Percentiles rank a stretch among this genome's conserved stretches.
Evolutionary conservation across 92 coral and sea anemone genomes (phyloP).

Genomic region (Porites rus): DNA sequence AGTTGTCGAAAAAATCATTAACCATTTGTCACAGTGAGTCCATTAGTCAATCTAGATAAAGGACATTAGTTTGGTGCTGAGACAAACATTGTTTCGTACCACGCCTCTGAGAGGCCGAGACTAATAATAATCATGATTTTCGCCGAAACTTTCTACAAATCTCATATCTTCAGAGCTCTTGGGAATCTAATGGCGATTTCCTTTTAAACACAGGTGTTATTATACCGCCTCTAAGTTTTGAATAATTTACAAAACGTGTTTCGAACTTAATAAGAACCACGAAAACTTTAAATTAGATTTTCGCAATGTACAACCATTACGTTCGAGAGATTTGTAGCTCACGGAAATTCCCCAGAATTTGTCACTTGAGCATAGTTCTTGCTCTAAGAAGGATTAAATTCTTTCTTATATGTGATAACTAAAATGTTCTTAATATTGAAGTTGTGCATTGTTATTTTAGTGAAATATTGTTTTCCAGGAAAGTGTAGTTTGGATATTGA

Average conservation of each 20-base stretch:
- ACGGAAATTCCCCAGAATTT: no score
- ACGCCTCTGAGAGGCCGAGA: background rate
- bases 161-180: background rate
- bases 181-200: background rate
- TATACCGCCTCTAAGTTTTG: conserved; percentile 29
- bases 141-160: background rate
- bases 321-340: no score
- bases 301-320: background rate
- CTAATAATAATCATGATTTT: background rate
- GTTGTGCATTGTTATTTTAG: background rate
- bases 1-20: background rate
- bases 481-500: conserved; percentile 38
- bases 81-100: background rate
- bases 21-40: background rate
- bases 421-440: no score
- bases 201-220: conserved; percentile 9
- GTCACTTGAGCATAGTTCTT: background rate
- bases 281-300: conserved; percentile 47
- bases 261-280: conserved; percentile 33
- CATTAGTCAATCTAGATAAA: background rate
- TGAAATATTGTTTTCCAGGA: conserved; percentile 29
- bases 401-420: no score
- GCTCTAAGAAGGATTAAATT: no score
- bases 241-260: conserved; percentile 43
- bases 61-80: background rate